Evolutionary conservation across 2,888 invertebrate genomes (phyloP).

Genomic region (Alsophila aescularia): DNA sequence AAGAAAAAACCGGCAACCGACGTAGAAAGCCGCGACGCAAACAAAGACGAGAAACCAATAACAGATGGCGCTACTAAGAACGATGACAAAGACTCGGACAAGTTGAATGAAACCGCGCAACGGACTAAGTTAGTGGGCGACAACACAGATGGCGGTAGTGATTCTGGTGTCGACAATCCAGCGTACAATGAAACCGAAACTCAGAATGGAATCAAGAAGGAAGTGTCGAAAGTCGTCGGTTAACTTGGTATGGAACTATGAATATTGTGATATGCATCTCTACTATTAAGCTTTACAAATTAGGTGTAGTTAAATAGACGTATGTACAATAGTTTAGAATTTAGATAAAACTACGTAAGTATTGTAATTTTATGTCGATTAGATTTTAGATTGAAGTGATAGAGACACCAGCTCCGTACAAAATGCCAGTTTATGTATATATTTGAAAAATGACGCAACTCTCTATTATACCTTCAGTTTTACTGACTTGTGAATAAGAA

Average conservation of each 20-base stretch:
- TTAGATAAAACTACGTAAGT: too few species aligned
- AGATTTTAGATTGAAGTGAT: slow-evolving; percentile 11
- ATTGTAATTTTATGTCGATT: slow-evolving; percentile 1
- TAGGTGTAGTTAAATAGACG: slow-evolving; percentile 26
- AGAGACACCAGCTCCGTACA: not conserved
- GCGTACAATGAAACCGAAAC: slow-evolving; percentile 69
- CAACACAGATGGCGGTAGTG: slow-evolving; percentile 75
- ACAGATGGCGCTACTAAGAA: slow-evolving; percentile 60
- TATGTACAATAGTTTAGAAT: slow-evolving; percentile 20
- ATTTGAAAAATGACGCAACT: not conserved
- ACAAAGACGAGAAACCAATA: slow-evolving; percentile 49
- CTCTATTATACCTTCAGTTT: not conserved
- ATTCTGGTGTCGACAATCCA: slow-evolving; percentile 77
- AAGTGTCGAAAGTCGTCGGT: slow-evolving; percentile 31
- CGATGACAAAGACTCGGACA: slow-evolving; percentile 41
- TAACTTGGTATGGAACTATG: slow-evolving; percentile 15
- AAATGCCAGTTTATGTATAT: slow-evolving; percentile 4
- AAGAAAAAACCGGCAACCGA: slow-evolving; percentile 71
- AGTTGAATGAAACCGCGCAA: slow-evolving; percentile 25
- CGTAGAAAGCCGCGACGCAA: slow-evolving; percentile 61
- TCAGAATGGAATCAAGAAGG: slow-evolving; percentile 51
- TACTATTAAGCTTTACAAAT: slow-evolving; percentile 25
- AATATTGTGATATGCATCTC: slow-evolving; percentile 17
- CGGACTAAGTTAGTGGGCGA: slow-evolving; percentile 56
- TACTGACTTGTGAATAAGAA: not conserved